Evolutionary conservation across 30 jellyfish, hydroid and myxozoan species (phyloP).

Genomic region (Chrysaora quinquecirrha): DNA sequence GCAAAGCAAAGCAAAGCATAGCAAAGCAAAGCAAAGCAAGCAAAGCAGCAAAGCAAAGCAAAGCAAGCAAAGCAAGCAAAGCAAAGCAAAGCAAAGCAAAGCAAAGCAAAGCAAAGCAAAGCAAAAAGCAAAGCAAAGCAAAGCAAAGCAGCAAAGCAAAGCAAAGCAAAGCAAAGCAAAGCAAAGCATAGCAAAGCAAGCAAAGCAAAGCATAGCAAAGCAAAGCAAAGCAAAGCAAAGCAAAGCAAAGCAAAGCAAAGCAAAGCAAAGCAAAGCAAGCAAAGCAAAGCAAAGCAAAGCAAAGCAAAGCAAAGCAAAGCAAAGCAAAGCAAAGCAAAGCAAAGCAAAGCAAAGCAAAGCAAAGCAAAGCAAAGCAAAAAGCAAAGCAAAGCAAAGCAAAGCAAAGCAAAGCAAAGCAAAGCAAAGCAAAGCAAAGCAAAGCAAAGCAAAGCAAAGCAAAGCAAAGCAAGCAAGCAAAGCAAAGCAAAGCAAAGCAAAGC

Average conservation of each 20-base stretch:
- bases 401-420: constrained; percentile 9
- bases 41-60: too few relatives aligned
- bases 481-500: background rate
- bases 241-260: background rate
- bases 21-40: too few relatives aligned
- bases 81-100: background rate
- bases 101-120: background rate
- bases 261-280: background rate
- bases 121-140: too few relatives aligned
- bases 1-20: too few relatives aligned
- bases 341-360: background rate
- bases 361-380: too few relatives aligned
- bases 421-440: background rate
- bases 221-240: background rate
- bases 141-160: too few relatives aligned
- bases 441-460: background rate
- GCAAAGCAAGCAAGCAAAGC: background rate
- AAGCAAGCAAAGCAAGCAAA: too few relatives aligned
- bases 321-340: background rate
- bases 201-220: background rate
- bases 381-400: background rate
- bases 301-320: background rate
- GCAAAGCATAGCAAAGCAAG: background rate
- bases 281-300: background rate
- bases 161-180: background rate